A percentile compares a stretch with the other conserved stretches of the same genome.
These are phyloP conservation scores for Orius insidiosus DNA, from an alignment of 1,140 invertebrate species.

Conservation along the genomic window DNA sequence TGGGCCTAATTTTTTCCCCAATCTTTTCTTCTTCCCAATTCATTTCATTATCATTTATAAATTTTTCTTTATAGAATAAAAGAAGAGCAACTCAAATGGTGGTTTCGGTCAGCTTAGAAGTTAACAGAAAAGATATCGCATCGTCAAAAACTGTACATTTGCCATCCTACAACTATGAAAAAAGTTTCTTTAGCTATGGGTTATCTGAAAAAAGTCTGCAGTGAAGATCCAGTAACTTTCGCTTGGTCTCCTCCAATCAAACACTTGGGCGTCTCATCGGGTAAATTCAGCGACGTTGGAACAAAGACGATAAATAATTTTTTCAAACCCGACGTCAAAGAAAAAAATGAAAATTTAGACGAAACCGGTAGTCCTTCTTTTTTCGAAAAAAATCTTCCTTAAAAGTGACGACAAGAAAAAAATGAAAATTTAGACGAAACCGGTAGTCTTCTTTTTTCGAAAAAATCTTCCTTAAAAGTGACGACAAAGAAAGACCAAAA, in stretches of 20 bases:
- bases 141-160: conserved; percentile 19
- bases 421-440: too few species aligned
- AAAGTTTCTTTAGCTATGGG: conserved; percentile 19
- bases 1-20: too few species aligned
- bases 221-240: neutral
- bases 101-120: conserved; percentile 16
- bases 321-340: conserved; percentile 12
- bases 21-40: too few species aligned
- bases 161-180: conserved; percentile 26
- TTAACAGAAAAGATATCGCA: conserved; percentile 12
- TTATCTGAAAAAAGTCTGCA: conserved; percentile 23
- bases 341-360: neutral
- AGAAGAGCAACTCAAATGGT: conserved; percentile 20
- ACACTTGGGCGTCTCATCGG: conserved; percentile 29
- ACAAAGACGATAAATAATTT: conserved; percentile 14
- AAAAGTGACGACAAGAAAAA: too few species aligned
- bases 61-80: conserved; percentile 19
- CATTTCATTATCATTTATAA: neutral
- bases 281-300: conserved; percentile 27
- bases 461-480: too few species aligned
- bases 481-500: conserved; percentile 2
- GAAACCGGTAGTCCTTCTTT: conserved; percentile 10
- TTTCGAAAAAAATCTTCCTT: conserved; percentile 15
- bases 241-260: conserved; percentile 25
- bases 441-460: too few species aligned